These are phyloP conservation scores for Hycleus phaleratus DNA, from an alignment of 1,140 invertebrate genomes.

Conservation along the genomic window DNA sequence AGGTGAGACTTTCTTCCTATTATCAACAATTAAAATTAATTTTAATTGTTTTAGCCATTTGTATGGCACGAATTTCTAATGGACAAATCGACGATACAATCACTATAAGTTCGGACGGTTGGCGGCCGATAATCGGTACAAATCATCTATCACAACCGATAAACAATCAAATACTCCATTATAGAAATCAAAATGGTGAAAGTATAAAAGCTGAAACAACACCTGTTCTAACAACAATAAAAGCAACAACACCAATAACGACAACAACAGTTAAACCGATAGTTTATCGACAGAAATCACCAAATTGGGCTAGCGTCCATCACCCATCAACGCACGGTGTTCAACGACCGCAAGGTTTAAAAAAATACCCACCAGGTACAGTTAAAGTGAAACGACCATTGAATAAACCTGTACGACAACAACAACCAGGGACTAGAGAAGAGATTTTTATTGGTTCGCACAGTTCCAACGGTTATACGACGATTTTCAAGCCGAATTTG, in stretches of 20 bases:
- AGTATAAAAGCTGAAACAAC: conserved; percentile 8
- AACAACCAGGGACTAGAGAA: conserved; percentile 23
- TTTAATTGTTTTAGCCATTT: too few species aligned
- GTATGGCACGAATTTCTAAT: not conserved
- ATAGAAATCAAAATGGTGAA: conserved; percentile 15
- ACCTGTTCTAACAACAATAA: not conserved
- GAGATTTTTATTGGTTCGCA: conserved; percentile 32
- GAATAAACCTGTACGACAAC: conserved; percentile 27
- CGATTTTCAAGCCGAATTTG: conserved; percentile 23
- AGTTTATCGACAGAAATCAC: not conserved
- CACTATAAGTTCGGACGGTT: conserved; percentile 32
- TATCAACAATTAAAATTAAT: too few species aligned
- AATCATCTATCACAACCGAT: not conserved
- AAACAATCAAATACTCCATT: conserved; percentile 3
- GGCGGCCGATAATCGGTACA: conserved; percentile 34
- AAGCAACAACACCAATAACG: not conserved
- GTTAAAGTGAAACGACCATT: not conserved
- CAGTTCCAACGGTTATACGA: conserved; percentile 18
- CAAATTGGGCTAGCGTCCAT: not conserved
- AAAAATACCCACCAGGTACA: not conserved
- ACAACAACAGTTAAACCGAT: not conserved
- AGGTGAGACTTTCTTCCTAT: conserved; percentile 10
- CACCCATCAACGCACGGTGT: not conserved
- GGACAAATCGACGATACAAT: conserved; percentile 21
- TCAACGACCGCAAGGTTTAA: not conserved